These are phyloP conservation scores for Coremacera marginata DNA, from an alignment of 2,888 invertebrate species.

Conservation along the genomic window DNA sequence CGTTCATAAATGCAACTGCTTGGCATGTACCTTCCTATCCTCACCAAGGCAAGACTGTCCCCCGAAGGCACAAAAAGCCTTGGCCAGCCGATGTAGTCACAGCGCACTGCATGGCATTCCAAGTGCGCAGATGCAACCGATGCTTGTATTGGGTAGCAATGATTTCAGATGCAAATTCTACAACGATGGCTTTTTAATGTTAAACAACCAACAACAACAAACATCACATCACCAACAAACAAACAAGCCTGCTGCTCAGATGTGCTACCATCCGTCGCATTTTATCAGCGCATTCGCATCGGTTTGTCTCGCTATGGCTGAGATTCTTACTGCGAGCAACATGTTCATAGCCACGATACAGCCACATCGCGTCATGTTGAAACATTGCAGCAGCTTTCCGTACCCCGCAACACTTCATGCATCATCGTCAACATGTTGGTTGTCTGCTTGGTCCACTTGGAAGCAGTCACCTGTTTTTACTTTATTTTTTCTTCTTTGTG, in stretches of 20 bases:
- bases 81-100: neutral
- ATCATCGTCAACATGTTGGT: slow-evolving; percentile 1
- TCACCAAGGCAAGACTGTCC: neutral
- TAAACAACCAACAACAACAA: slow-evolving; percentile 15
- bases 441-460: neutral
- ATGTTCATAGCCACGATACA: neutral
- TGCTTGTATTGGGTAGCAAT: slow-evolving; percentile 11
- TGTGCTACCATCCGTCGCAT: neutral
- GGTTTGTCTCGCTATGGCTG: slow-evolving; percentile 9
- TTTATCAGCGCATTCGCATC: slow-evolving; percentile 25
- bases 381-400: neutral
- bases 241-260: neutral
- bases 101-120: neutral
- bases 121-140: slow-evolving; percentile 20
- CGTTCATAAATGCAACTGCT: slow-evolving; percentile 5
- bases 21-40: neutral
- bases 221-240: neutral
- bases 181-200: slow-evolving; percentile 29
- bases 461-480: neutral
- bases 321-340: neutral
- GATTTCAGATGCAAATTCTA: slow-evolving; percentile 35
- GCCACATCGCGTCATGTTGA: neutral
- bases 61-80: neutral
- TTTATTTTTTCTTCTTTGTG: slow-evolving; percentile 4
- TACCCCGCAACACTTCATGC: slow-evolving; percentile 13